A percentile compares a stretch with the other conserved stretches of the same genome.
phyloP scores from a whole-genome alignment of 2,888 invertebrate species.

The Oxyteleia sp. region DNA sequence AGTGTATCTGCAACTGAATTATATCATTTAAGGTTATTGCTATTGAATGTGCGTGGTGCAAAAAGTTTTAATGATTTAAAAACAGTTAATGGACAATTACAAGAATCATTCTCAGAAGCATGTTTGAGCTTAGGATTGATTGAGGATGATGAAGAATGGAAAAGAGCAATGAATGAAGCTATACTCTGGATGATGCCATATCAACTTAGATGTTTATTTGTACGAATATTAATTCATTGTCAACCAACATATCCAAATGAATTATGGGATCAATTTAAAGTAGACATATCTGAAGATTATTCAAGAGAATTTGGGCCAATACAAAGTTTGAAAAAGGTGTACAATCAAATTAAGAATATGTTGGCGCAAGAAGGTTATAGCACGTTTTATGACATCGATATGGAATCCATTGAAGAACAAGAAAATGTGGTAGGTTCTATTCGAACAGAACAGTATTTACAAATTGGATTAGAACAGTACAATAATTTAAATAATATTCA shows the following conservation, averaged over 20 bases:
- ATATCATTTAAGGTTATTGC: conserved; percentile 77
- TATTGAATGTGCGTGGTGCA: conserved; percentile 77
- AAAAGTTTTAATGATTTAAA: conserved; percentile 75
- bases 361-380: conserved; percentile 50
- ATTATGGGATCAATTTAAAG: conserved; percentile 73
- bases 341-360: conserved; percentile 50
- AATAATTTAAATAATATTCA: conserved; percentile 67
- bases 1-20: conserved; percentile 73
- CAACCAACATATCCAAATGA: conserved; percentile 66
- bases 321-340: conserved; percentile 54
- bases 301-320: conserved; percentile 6
- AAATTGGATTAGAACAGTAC: conserved; percentile 54
- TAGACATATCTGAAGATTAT: conserved; percentile 72
- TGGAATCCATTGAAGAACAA: conserved; percentile 30
- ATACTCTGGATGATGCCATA: conserved; percentile 72
- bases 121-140: too few relatives aligned
- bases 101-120: too few relatives aligned
- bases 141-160: too few relatives aligned
- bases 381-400: conserved; percentile 45
- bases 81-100: conserved; percentile 77
- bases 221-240: too few relatives aligned
- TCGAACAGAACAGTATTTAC: conserved; percentile 25
- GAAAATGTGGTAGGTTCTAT: background rate
- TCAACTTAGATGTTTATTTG: conserved; percentile 79
- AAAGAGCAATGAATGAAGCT: conserved; percentile 55